Conservation (phyloP, 2,113 vertebrate genomes). For the Chlorodrepanis virens region DNA sequence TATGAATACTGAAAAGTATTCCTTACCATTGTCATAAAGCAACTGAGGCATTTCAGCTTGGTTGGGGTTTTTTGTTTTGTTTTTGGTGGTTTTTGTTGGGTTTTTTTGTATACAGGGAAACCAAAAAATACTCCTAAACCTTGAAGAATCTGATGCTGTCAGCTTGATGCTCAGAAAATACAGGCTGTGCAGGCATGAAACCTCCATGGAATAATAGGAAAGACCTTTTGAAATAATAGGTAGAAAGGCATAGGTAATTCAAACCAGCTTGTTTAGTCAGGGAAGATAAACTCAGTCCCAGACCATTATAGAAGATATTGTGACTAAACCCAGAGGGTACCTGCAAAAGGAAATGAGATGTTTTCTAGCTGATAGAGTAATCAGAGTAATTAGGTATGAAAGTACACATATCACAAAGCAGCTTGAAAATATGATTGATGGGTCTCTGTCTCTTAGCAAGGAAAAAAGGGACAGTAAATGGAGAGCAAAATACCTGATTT, state of each 20-base stretch:
- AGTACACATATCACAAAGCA: background rate
- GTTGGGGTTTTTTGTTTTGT: too few relatives aligned
- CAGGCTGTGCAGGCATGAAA: background rate
- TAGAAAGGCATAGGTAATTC: background rate
- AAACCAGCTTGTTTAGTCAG: background rate
- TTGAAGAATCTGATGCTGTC: background rate
- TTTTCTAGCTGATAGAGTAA: background rate
- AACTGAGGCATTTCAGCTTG: background rate
- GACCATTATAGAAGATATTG: background rate
- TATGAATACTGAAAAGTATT: background rate
- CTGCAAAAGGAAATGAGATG: background rate
- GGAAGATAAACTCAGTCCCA: background rate
- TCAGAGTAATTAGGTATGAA: conserved; percentile 5
- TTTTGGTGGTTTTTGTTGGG: background rate
- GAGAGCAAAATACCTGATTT: background rate
- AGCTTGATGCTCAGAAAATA: background rate
- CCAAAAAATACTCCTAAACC: background rate
- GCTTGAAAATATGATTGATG: background rate
- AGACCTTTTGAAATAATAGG: background rate
- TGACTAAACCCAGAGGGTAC: background rate
- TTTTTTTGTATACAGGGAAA: background rate
- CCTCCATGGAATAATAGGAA: background rate
- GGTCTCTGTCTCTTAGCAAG: background rate
- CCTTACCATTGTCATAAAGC: background rate
- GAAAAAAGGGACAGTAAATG: background rate